These are phyloP conservation scores for Ptiloglossa arizonensis DNA, from an alignment of 1,140 invertebrate species.

Conservation along the genomic window DNA sequence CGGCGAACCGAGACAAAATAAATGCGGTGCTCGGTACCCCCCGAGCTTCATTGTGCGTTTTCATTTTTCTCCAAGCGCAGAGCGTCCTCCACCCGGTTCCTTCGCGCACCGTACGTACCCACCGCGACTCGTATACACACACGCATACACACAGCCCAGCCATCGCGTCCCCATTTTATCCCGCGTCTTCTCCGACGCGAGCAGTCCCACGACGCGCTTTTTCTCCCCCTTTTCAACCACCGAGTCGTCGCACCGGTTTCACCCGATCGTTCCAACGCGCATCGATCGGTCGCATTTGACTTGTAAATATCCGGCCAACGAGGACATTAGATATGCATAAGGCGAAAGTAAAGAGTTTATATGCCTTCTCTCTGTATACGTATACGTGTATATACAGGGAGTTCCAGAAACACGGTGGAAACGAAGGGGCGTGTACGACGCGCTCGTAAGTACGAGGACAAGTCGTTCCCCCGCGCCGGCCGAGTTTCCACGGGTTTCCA, in stretches of 20 bases:
- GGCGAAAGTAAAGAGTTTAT: conserved; percentile 59
- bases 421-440: no score
- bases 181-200: not conserved
- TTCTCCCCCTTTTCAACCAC: not conserved
- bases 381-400: not conserved
- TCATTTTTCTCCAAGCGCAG: conserved; percentile 37
- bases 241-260: conserved; percentile 1
- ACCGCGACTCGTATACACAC: no score
- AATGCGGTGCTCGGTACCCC: conserved; percentile 43
- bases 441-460: no score
- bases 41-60: conserved; percentile 15
- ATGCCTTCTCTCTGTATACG: conserved; percentile 19
- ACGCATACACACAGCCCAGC: no score
- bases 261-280: conserved; percentile 33
- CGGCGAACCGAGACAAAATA: conserved; percentile 48
- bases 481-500: no score
- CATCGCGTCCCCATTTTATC: not conserved
- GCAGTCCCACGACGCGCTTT: not conserved
- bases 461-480: no score
- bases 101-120: not conserved
- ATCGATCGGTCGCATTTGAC: conserved; percentile 65
- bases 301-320: conserved; percentile 63
- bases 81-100: not conserved
- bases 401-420: no score
- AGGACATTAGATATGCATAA: conserved; percentile 54